Conservation (phyloP, 2,797 vertebrate species). For the Crocodylus rhombifer region DNA sequence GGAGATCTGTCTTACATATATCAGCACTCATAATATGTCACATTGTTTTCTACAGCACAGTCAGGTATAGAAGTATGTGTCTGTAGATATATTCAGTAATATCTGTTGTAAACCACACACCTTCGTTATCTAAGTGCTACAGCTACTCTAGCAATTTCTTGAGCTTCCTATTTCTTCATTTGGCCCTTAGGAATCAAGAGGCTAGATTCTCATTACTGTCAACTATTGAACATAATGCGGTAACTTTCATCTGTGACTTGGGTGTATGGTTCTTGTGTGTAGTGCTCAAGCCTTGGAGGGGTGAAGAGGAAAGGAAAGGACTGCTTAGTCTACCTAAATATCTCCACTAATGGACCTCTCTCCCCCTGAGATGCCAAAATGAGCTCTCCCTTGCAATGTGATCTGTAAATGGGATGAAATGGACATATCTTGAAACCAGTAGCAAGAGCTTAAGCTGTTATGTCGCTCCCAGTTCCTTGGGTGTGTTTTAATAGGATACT, state of each 20-base stretch:
- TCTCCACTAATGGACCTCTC: neutral
- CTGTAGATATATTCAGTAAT: neutral
- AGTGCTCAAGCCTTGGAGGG: neutral
- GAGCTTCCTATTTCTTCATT: neutral
- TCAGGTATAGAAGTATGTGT: fast-evolving
- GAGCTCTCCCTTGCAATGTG: neutral
- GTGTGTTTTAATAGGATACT: neutral
- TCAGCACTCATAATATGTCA: neutral
- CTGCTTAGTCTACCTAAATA: neutral
- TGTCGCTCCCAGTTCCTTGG: neutral
- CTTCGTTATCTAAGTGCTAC: neutral
- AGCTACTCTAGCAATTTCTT: neutral
- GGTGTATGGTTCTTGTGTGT: neutral
- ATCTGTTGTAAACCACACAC: too few species aligned
- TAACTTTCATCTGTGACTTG: neutral
- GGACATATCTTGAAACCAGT: too few species aligned
- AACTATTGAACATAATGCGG: neutral
- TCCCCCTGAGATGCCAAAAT: neutral
- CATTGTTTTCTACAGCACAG: neutral
- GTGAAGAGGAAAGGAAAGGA: neutral
- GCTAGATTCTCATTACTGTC: neutral
- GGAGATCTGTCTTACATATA: neutral
- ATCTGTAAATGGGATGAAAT: neutral
- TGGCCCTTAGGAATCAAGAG: neutral
- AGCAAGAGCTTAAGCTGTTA: neutral